Percentiles rank a stretch among this genome's conserved stretches.
Conservation (phyloP, 2,888 invertebrate species). For the Chymomyza caudatula region DNA sequence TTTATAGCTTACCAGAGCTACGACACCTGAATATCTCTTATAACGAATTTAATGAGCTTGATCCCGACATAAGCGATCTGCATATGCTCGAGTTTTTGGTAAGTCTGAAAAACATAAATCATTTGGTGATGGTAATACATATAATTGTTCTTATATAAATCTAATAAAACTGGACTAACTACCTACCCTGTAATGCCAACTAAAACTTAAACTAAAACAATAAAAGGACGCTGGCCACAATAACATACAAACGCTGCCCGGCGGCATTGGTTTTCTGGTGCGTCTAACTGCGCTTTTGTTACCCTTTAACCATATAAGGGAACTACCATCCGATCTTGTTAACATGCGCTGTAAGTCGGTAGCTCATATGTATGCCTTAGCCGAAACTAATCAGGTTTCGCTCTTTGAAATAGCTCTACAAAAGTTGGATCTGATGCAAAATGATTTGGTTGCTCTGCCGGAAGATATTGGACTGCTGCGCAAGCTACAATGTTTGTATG, state of each 20-base stretch:
- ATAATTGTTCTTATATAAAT: conserved; percentile 4
- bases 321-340: conserved; percentile 89
- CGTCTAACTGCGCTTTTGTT: conserved; percentile 86
- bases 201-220: conserved; percentile 19
- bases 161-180: neutral
- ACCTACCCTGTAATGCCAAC: conserved; percentile 3
- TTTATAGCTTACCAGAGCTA: conserved; percentile 85
- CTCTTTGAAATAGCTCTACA: conserved; percentile 78
- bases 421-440: conserved; percentile 86
- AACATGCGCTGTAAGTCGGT: conserved; percentile 86
- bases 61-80: conserved; percentile 87
- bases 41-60: conserved; percentile 84
- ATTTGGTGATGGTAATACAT: conserved; percentile 40
- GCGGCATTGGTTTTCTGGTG: conserved; percentile 90
- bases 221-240: conserved; percentile 88
- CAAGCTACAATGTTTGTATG: conserved; percentile 86
- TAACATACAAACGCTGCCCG: conserved; percentile 84
- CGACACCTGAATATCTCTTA: conserved; percentile 86
- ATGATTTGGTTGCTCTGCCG: conserved; percentile 83
- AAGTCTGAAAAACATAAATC: conserved; percentile 43
- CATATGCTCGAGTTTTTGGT: conserved; percentile 88
- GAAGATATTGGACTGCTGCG: conserved; percentile 84
- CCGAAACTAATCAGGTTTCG: neutral
- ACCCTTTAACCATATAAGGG: conserved; percentile 85
- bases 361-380: neutral